Evolutionary conservation across 1,140 invertebrate genomes (phyloP), one percentile per base, ranked within the genome.

Genomic region (Coboldia fuscipes): DNA sequence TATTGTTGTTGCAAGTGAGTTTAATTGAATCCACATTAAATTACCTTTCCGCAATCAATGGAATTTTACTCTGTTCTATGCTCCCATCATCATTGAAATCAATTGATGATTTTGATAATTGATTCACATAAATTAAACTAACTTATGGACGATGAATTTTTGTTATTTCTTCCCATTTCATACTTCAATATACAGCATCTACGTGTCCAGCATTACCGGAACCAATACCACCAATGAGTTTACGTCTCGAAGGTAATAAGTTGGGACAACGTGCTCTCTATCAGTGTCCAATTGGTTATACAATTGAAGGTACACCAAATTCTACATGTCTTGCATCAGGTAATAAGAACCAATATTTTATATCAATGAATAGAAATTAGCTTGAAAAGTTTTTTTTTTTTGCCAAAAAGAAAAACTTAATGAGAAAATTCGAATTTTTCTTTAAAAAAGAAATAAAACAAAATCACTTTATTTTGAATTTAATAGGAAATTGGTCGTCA

Each of bases 281-380:
- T 35, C 44, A 46, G 34, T 85, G 80, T 54, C 69, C 71, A 30
- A 56, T 65, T 33, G 79, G 79, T 16, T 80, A 70, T 50, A 59
- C 63, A 39, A 55, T 83, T 21, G 64, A 72, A 42, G 79, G 79
- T 30, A 55, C 66, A 3, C 55, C 64, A 22, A 70, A 68, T 47
- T 61, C 79, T 37, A 76, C 72, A 9, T 84, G 80, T 46, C 68
- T 75, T 50, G 75, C 75, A 39, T 74, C 72, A 39, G 74, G 74
- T 72, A 51, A 62, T n/a, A n/a, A n/a, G 48, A 47, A 30, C 12
- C 17, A n/a, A 9, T 35, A 27, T 6, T 18, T 35, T 28, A 19
- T 10, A 8, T 22, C 19, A 14, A 35, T 20, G 13, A 20, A 31
- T 12, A 13, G 4, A 13, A 7, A 8, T n/a, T 14, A 16, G 14